These are phyloP conservation scores for Agrypnia vestita DNA, from an alignment of 1,140 invertebrate genomes.

Conservation along the genomic window DNA sequence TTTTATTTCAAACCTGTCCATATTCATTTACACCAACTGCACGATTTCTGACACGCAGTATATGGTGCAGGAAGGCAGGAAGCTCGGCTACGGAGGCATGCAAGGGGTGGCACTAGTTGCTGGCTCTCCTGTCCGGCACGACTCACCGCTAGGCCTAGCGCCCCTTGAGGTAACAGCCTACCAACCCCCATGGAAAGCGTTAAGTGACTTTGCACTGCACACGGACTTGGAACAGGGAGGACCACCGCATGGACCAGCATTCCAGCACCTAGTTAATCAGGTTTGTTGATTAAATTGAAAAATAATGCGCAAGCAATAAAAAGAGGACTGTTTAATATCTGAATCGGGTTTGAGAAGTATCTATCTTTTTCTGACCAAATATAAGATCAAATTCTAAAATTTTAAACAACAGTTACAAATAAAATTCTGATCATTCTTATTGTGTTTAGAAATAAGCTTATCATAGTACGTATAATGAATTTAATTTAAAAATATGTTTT, in stretches of 20 bases:
- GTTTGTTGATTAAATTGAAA: conserved; percentile 69
- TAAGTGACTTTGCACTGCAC: conserved; percentile 95
- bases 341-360: too few relatives aligned
- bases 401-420: too few relatives aligned
- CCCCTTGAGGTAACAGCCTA: conserved; percentile 95
- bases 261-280: conserved; percentile 97
- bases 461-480: too few relatives aligned
- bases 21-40: neutral
- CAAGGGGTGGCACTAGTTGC: conserved; percentile 98
- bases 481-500: too few relatives aligned
- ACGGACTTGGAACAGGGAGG: conserved; percentile 88
- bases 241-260: conserved; percentile 87
- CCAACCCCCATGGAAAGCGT: conserved; percentile 97
- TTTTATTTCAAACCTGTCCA: neutral
- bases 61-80: conserved; percentile 87
- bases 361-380: too few relatives aligned
- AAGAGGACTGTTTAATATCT: too few relatives aligned
- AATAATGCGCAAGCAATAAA: too few relatives aligned
- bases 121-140: conserved; percentile 94
- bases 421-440: too few relatives aligned
- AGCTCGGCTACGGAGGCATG: conserved; percentile 92
- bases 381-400: too few relatives aligned
- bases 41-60: conserved; percentile 52
- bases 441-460: too few relatives aligned
- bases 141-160: conserved; percentile 89